Base-by-base conservation (phyloP, 2,888 invertebrate species). In the Ornithoptera alexandrae region DNA sequence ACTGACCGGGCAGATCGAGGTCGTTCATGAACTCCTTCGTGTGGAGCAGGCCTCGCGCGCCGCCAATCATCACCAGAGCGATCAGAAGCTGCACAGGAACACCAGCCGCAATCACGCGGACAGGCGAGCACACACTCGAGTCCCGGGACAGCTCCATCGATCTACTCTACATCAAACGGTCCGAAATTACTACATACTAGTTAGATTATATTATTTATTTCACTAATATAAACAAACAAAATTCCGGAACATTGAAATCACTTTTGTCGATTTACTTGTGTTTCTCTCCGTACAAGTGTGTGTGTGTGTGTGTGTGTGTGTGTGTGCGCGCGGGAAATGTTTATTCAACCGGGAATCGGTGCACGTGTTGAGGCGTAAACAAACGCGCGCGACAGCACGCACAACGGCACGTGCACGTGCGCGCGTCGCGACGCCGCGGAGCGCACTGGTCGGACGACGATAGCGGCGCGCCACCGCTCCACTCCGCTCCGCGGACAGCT, bases 381-480 rank as follows among this genome's bases (percentile, higher is more conserved):
- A 70, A 70, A 60, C 63, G 58, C 46, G 64, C 67, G 30, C 22
- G 22, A 22, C 63, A 20, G 72, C 68, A 68, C 46, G 64, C 67
- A n/a, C 22, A 20, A 22, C 63, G 20, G 72, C 68, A 68, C 68
- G 17, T 58, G 69, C 60, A 72, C 86, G 87, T 87, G 87, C 87
- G 87, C 83, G 74, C 85, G 72, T 72, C 74, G 72, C 83, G 69
- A 74, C 81, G 86, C 81, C 85, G 77, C 83, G 77, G 79, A 81
- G 80, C 79, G 76, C 79, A 87, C 87, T 88, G 87, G 87, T 86
- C 84, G 85, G 83, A 87, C 83, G 82, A 83, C 84, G 83, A 87
- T 86, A 84, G 83, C 74, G 76, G 72, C 74, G 77, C 75, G 70
- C 59, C 36, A 67, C 60, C 70, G 63, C 60, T 78, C 74, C 72